Percentiles rank a stretch among this genome's conserved stretches.
phyloP scores from a whole-genome alignment of 2,113 vertebrate species.

The Peromyscus leucopus region DNA sequence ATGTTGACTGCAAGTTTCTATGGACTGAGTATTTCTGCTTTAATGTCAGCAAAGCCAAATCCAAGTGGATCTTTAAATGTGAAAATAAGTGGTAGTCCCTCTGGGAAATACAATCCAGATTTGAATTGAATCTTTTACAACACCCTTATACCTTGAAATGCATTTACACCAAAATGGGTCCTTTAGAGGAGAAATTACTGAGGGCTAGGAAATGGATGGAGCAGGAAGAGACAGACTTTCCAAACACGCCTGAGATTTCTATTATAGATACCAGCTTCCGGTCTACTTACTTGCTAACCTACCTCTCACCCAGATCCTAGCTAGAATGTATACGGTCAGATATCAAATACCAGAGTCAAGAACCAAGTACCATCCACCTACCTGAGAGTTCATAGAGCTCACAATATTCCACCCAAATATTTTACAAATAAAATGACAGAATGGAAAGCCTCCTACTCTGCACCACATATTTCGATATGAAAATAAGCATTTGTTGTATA shows the following conservation, averaged over 20 bases:
- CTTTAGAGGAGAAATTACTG: background rate
- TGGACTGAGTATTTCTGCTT: slow-evolving; percentile 28
- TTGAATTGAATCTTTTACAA: slow-evolving; percentile 64
- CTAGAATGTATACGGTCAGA: background rate
- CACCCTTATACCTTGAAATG: slow-evolving; percentile 50
- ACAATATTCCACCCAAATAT: background rate
- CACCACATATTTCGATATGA: background rate
- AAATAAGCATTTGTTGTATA: slow-evolving; percentile 12
- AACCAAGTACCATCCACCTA: background rate
- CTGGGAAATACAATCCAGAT: slow-evolving; percentile 60
- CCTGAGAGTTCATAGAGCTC: slow-evolving; percentile 18
- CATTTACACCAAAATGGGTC: background rate
- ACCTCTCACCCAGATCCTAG: background rate
- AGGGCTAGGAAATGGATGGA: background rate
- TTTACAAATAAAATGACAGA: slow-evolving; percentile 21
- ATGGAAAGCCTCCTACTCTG: slow-evolving; percentile 10
- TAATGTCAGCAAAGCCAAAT: slow-evolving; percentile 35
- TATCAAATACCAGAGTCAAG: background rate
- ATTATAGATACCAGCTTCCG: background rate
- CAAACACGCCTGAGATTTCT: slow-evolving; percentile 13
- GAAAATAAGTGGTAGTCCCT: slow-evolving; percentile 57
- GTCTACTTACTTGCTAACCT: background rate
- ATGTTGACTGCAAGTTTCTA: slow-evolving; percentile 32
- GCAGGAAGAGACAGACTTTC: background rate
- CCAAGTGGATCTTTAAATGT: background rate